phyloP scores from a whole-genome alignment of 2,797 vertebrate species.

The Brachymystax lenok region DNA sequence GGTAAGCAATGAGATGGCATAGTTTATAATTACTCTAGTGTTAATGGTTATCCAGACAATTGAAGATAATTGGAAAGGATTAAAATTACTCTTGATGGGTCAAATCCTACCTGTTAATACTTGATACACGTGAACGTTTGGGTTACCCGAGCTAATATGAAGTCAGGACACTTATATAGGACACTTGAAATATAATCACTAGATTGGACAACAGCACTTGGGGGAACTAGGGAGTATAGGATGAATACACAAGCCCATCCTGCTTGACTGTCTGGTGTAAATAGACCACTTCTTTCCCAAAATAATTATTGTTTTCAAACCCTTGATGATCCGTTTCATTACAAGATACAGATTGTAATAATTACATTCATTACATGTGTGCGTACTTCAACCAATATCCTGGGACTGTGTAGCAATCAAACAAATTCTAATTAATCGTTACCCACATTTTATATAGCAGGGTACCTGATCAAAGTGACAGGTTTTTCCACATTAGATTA shows the following conservation, averaged over 20 bases:
- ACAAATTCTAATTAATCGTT: not conserved
- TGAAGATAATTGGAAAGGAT: conserved; percentile 46
- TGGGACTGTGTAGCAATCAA: not conserved
- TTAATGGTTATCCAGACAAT: conserved; percentile 5
- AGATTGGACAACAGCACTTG: conserved; percentile 36
- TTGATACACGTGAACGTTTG: conserved; percentile 7
- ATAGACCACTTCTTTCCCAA: not conserved
- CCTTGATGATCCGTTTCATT: not conserved
- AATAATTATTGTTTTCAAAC: not conserved
- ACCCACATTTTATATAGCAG: not conserved
- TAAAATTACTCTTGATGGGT: conserved; percentile 17
- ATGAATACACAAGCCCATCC: conserved; percentile 18
- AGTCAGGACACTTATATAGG: conserved; percentile 32
- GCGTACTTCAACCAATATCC: not conserved
- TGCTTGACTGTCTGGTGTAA: not conserved
- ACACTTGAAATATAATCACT: conserved; percentile 22
- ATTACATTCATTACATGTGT: not conserved
- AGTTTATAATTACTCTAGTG: not conserved
- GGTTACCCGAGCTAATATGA: conserved; percentile 5
- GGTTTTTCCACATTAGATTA: not conserved
- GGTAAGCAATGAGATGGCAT: not conserved
- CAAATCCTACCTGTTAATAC: conserved; percentile 20
- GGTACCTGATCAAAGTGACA: not conserved
- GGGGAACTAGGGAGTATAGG: not conserved
- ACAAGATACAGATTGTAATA: not conserved